phyloP scores from a whole-genome alignment of 2,797 vertebrate genomes.

The Hydrophis major region DNA sequence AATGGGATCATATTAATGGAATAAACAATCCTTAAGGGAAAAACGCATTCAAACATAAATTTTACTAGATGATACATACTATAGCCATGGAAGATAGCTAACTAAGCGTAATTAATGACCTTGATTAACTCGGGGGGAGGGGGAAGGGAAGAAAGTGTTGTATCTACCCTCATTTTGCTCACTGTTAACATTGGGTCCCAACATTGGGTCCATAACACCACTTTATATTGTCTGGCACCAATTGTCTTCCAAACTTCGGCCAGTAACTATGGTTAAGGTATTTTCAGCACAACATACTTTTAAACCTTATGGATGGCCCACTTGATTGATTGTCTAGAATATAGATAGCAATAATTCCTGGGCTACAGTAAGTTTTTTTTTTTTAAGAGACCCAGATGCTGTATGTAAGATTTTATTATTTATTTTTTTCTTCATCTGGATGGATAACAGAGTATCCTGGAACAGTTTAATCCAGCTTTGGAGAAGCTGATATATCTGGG shows the following conservation, averaged over 20 bases:
- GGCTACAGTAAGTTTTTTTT: background rate
- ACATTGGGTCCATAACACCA: background rate
- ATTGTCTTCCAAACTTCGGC: background rate
- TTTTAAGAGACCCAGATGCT: background rate
- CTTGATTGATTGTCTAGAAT: background rate
- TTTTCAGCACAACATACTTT: background rate
- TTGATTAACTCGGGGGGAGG: background rate
- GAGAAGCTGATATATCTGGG: slow-evolving; percentile 89
- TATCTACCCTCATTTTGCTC: background rate
- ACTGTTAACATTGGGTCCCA: background rate
- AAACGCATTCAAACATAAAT: background rate
- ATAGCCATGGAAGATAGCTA: background rate
- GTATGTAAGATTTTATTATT: background rate
- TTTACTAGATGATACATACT: background rate
- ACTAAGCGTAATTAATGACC: background rate
- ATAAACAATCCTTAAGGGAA: background rate
- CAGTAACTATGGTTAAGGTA: background rate
- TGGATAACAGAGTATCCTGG: slow-evolving; percentile 80
- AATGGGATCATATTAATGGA: background rate
- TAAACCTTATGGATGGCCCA: background rate
- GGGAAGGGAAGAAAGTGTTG: background rate
- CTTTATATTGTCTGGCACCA: background rate
- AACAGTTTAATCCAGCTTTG: slow-evolving; percentile 90
- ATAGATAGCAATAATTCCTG: background rate
- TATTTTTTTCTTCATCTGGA: background rate